phyloP scores from a whole-genome alignment of 2,888 invertebrate species.

The Lordiphosa andalusiaca region DNA sequence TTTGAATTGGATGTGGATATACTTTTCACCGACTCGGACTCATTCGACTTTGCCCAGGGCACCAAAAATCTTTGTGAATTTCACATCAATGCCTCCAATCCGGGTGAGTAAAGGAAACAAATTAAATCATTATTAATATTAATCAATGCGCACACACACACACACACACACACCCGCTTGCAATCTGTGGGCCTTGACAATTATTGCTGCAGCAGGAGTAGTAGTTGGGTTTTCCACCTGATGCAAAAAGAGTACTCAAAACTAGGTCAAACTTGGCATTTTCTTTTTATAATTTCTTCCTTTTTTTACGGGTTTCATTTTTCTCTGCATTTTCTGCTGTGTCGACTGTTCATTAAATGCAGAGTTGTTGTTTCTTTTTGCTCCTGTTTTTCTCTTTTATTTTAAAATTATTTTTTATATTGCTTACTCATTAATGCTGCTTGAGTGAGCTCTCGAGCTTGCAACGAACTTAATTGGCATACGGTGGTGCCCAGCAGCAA shows the following conservation, averaged over 20 bases:
- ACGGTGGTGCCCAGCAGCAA: conserved; percentile 15
- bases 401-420: conserved; percentile 56
- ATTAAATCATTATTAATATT: conserved; percentile 18
- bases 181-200: too few species aligned
- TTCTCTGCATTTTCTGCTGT: conserved; percentile 4
- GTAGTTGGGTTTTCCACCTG: not conserved
- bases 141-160: conserved; percentile 12
- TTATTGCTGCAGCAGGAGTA: too few species aligned
- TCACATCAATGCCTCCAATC: conserved; percentile 87
- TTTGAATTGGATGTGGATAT: conserved; percentile 94
- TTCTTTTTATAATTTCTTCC: not conserved
- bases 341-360: conserved; percentile 1
- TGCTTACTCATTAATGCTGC: conserved; percentile 50
- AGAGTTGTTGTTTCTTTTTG: conserved; percentile 4
- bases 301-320: not conserved
- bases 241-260: conserved; percentile 12
- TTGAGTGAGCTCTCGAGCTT: conserved; percentile 15
- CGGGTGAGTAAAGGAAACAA: conserved; percentile 70
- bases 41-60: conserved; percentile 88
- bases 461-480: conserved; percentile 43
- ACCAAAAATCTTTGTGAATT: conserved; percentile 84
- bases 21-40: conserved; percentile 92
- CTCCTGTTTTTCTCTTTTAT: conserved; percentile 33
- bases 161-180: too few species aligned
- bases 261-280: conserved; percentile 36